Base-by-base conservation (phyloP, 2,113 vertebrate genomes). In the Rhinogobius similis region DNA sequence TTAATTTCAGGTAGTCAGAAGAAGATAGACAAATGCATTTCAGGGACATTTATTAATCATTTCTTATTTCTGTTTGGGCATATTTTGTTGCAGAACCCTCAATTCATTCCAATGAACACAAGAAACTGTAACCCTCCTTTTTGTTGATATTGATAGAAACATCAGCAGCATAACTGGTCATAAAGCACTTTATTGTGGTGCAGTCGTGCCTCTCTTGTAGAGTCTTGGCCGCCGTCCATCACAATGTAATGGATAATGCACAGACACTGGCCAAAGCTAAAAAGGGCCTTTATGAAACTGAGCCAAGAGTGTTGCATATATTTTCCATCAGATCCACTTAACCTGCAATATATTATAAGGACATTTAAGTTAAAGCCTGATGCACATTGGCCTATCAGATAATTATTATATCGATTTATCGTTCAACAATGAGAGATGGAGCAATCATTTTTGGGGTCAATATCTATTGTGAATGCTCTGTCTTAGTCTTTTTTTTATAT, bases 241-340 rank as follows among this genome's bases (percentile, higher is more conserved):
- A 32, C 29, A 18, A 12, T 61, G 58, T 61, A 58, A 58, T 58
- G 55, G 55, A 61, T 61, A 61, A 36, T 38, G 58, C 27, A 24
- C 21, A 32, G 26, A 32, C 16, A 36, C 58, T 38, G 14, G 58
- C 29, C 27, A 32, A 58, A 27, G 55, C 55, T 23, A 58, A 61
- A 61, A 36, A 38, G 36, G 58, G 27, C 3, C 18, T 61, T 61
- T 38, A 11, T 61, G 20, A 36, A 61, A 20, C 29, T 5, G 32
- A 36, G 58, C 58, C 58, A 61, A 61, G 58, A n/a, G 9, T 6
- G 29, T 38, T 61, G 58, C 29, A n/a, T 61, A 61, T 18, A 36
- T 61, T 59, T 32, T 36, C 29, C 16, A 38, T 38, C 58, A 61
- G 58, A 61, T 36, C 58, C 58, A 61, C 29, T 61, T 61, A 32